These are phyloP conservation scores for Poeciliopsis gracilis DNA, from an alignment of 2,797 vertebrate species.

Conservation along the genomic window DNA sequence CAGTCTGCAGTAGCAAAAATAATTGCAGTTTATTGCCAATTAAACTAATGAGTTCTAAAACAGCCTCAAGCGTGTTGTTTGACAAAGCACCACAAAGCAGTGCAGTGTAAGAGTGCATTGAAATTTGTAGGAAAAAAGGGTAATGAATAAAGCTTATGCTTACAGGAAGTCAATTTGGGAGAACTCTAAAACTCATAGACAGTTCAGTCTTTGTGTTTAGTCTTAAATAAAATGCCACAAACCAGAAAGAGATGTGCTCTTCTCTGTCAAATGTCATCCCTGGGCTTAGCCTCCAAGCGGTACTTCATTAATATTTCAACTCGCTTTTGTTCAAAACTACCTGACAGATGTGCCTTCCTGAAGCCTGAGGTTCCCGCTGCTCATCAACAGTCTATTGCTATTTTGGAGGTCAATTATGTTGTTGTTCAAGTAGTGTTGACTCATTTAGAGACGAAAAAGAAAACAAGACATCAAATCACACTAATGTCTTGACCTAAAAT, in stretches of 20 bases:
- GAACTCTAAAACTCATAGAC: constrained; percentile 6
- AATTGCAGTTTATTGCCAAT: constrained; percentile 84
- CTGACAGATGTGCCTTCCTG: constrained; percentile 73
- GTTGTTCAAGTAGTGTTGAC: constrained; percentile 46
- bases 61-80: constrained; percentile 77
- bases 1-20: constrained; percentile 80
- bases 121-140: constrained; percentile 37
- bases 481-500: not conserved
- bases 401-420: constrained; percentile 58
- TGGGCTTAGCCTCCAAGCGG: constrained; percentile 69
- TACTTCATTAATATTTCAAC: constrained; percentile 77
- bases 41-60: constrained; percentile 84
- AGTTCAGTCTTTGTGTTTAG: constrained; percentile 7
- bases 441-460: constrained; percentile 32
- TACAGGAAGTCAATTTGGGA: constrained; percentile 48
- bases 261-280: constrained; percentile 69
- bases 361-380: constrained; percentile 61
- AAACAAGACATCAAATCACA: not conserved
- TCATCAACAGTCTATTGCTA: constrained; percentile 63
- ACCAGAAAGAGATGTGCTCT: constrained; percentile 55
- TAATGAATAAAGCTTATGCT: constrained; percentile 44
- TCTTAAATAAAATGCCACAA: constrained; percentile 45
- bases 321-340: constrained; percentile 68
- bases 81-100: constrained; percentile 65
- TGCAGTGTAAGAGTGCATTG: constrained; percentile 35